Evolutionary conservation across 2,797 vertebrate species (phyloP).

Genomic region (Diplodus puntazzo): DNA sequence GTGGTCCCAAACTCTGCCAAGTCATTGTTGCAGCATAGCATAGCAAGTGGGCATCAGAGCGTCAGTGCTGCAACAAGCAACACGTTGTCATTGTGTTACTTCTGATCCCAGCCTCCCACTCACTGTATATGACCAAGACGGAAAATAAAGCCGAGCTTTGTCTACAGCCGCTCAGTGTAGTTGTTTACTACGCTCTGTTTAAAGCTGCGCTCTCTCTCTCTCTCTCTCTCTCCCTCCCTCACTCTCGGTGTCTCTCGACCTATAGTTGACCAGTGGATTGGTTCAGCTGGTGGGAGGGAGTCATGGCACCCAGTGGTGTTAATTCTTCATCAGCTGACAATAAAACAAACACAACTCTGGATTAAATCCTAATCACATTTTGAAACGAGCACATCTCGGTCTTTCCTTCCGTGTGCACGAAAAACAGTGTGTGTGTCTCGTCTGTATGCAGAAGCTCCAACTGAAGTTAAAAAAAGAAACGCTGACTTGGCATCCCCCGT

Average conservation of each 20-base stretch:
- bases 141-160: slow-evolving; percentile 72
- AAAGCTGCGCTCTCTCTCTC: slow-evolving; percentile 24
- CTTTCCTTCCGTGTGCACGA: neutral
- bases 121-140: slow-evolving; percentile 48
- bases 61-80: slow-evolving; percentile 52
- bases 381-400: neutral
- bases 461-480: slow-evolving; percentile 51
- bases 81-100: slow-evolving; percentile 53
- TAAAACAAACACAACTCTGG: neutral
- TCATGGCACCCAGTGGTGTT: slow-evolving; percentile 77
- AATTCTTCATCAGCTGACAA: slow-evolving; percentile 47
- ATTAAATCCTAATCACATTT: neutral
- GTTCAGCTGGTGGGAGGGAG: slow-evolving; percentile 77
- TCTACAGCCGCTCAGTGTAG: slow-evolving; percentile 54
- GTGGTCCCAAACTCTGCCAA: slow-evolving; percentile 46
- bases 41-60: slow-evolving; percentile 48
- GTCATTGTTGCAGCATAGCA: slow-evolving; percentile 60
- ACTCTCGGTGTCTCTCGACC: slow-evolving; percentile 6
- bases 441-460: slow-evolving; percentile 51
- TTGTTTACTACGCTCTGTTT: slow-evolving; percentile 66
- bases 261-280: slow-evolving; percentile 63
- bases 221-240: neutral
- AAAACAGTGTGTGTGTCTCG: slow-evolving; percentile 6
- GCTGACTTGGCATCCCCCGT: slow-evolving; percentile 56
- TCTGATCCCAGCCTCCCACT: slow-evolving; percentile 55